Percentiles rank a stretch among this genome's conserved stretches.
phyloP scores from a whole-genome alignment of 2,888 invertebrate genomes.

The Cheilosia urbana region DNA sequence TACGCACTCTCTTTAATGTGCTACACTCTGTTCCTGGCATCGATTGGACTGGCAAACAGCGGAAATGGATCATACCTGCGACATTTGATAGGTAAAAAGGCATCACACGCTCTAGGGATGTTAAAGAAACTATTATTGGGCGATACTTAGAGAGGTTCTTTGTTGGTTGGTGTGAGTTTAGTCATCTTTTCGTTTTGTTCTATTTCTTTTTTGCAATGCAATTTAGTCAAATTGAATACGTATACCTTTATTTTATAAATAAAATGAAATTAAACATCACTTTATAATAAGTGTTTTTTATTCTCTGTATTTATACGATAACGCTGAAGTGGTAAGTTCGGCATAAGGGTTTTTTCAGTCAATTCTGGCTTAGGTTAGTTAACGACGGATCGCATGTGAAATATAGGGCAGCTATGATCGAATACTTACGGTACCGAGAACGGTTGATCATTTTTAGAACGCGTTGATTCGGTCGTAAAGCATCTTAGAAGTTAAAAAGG shows the following conservation, averaged over 20 bases:
- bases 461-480: no score
- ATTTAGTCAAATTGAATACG: conserved; percentile 60
- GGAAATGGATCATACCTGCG: conserved; percentile 80
- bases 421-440: no score
- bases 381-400: no score
- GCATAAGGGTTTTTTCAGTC: no score
- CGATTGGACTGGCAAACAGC: conserved; percentile 87
- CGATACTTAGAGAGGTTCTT: conserved; percentile 34
- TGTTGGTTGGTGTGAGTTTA: background rate
- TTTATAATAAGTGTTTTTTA: no score
- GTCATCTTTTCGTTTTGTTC: background rate
- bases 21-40: conserved; percentile 87
- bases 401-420: no score
- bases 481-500: no score
- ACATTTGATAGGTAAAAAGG: conserved; percentile 62
- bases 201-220: conserved; percentile 15
- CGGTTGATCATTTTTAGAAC: no score
- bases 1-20: conserved; percentile 87
- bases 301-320: no score
- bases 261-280: background rate
- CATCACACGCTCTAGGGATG: conserved; percentile 50
- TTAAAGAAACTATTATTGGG: conserved; percentile 58
- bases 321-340: no score
- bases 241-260: conserved; percentile 66
- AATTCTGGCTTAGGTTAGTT: no score